These are phyloP conservation scores for Muscidifurax raptorellus DNA, from an alignment of 1,140 invertebrate genomes.

Conservation along the genomic window DNA sequence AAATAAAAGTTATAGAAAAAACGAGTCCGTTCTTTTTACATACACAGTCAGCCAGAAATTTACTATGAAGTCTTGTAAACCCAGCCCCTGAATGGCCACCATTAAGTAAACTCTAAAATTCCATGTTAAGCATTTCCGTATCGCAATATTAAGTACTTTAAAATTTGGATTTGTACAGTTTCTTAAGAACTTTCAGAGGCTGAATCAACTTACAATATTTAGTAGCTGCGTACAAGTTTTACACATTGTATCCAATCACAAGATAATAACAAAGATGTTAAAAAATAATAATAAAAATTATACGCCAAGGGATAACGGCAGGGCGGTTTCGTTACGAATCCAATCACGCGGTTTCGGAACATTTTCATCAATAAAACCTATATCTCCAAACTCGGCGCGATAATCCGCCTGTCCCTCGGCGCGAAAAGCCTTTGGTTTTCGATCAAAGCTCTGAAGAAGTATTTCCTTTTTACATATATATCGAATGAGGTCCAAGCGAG, in stretches of 20 bases:
- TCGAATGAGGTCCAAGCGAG: slow-evolving; percentile 10
- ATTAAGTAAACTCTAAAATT: background rate
- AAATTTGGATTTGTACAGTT: background rate
- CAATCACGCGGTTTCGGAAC: background rate
- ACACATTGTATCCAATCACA: slow-evolving; percentile 27
- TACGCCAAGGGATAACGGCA: background rate
- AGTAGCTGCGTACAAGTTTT: slow-evolving; percentile 15
- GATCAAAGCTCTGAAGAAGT: slow-evolving; percentile 38
- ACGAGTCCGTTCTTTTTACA: slow-evolving; percentile 8
- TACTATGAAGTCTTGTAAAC: slow-evolving; percentile 2
- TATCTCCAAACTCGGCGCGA: background rate
- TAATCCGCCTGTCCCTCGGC: background rate
- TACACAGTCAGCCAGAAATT: slow-evolving; percentile 28
- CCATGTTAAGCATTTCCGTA: slow-evolving; percentile 2
- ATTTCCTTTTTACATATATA: background rate
- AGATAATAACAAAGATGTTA: slow-evolving; percentile 29
- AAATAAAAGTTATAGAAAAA: slow-evolving; percentile 37
- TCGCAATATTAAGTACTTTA: slow-evolving; percentile 23
- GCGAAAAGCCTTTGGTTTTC: slow-evolving; percentile 45
- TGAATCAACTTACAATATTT: slow-evolving; percentile 36
- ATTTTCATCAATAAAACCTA: background rate
- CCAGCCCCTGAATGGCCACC: slow-evolving; percentile 6
- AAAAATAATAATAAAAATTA: slow-evolving; percentile 27
- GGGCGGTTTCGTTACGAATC: background rate
- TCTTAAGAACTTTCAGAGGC: background rate